Evolutionary conservation across 2,797 vertebrate genomes (phyloP).

Genomic region (Sebastes elongatus): DNA sequence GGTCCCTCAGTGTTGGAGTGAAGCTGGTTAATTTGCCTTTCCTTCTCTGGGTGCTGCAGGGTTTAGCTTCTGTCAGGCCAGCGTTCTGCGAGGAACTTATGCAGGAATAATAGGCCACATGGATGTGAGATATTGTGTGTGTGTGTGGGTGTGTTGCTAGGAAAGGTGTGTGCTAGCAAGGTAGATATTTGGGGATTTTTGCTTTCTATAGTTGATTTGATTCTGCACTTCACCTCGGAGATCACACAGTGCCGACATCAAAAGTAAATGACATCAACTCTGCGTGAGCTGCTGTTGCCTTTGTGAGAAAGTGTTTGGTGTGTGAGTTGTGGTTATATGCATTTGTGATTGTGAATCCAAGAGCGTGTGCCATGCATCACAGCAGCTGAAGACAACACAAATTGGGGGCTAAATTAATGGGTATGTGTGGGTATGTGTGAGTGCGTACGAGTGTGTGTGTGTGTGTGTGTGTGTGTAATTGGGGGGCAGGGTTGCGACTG

Average conservation of each 20-base stretch:
- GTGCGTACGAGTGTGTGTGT: background rate
- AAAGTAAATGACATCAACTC: slow-evolving; percentile 30
- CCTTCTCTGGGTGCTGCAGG: slow-evolving; percentile 66
- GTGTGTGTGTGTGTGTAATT: slow-evolving; percentile 29
- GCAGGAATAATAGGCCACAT: slow-evolving; percentile 57
- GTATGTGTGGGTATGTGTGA: slow-evolving; percentile 1
- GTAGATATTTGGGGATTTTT: background rate
- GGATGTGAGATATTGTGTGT: slow-evolving; percentile 29
- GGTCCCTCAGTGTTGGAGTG: slow-evolving; percentile 76
- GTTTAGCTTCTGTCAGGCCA: slow-evolving; percentile 67
- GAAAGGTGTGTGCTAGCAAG: background rate
- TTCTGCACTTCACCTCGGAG: slow-evolving; percentile 14
- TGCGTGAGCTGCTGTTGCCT: slow-evolving; percentile 5
- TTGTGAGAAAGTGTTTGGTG: background rate
- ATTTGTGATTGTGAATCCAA: slow-evolving; percentile 31
- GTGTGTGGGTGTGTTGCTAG: slow-evolving; percentile 6
- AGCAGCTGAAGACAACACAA: slow-evolving; percentile 68
- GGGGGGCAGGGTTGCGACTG: slow-evolving; percentile 58
- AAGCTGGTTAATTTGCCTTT: slow-evolving; percentile 80
- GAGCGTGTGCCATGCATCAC: slow-evolving; percentile 59
- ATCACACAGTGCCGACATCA: slow-evolving; percentile 16
- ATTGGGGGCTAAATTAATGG: slow-evolving; percentile 79
- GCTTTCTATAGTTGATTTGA: slow-evolving; percentile 17
- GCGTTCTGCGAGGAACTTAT: slow-evolving; percentile 47
- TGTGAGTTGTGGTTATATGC: background rate